Base-by-base conservation (phyloP, 2,888 invertebrate species). In the Orthosia gracilis region DNA sequence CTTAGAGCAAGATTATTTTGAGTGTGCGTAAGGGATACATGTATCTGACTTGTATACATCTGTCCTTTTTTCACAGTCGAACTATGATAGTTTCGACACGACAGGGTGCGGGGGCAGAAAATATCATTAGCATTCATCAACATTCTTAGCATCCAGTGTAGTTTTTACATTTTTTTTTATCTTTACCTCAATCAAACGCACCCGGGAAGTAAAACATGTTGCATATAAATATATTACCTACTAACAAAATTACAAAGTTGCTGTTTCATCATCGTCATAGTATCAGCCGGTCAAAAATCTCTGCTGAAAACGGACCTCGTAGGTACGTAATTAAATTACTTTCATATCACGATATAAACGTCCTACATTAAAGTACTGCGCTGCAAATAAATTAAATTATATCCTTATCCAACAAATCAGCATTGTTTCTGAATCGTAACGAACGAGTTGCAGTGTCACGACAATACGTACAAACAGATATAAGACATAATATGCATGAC, bases 391-490 rank as follows among this genome's bases (percentile, higher is more conserved):
- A 75, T 63, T 63, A 50, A 66, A 63, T 66, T 50, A 73, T 58
- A 68, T 52, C 57, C 23, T 52, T 73, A 75, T 82, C 63, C 59
- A 59, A 31, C 54, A 69, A n/a, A 69, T 61, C 65, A 65, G 40
- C 15, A 68, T 61, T 70, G 69, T 65, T 58, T 59, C 54, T 69
- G 67, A 58, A 55, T 31, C 18, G 61, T 31, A 47, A 49, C 50
- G 61, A 64, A 49, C n/a, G 66, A 73, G 47, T 69, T 69, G 40
- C 54, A 62, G 13, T 55, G 63, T 59, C 73, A 84, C 64, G 64
- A 68, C 52, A 12, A 21, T 23, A 50, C 55, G 61, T 71, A 47
- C 31, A 47, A n/a, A 49, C 58, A 61, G 21, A 70, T 13, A 40
- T 5, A 59, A 69, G 54, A 50, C 23, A 26, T 18, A 63, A 26